Percentiles rank a stretch among this genome's conserved stretches.
phyloP scores from a whole-genome alignment of 2,888 invertebrate species.

The Adineta ricciae region DNA sequence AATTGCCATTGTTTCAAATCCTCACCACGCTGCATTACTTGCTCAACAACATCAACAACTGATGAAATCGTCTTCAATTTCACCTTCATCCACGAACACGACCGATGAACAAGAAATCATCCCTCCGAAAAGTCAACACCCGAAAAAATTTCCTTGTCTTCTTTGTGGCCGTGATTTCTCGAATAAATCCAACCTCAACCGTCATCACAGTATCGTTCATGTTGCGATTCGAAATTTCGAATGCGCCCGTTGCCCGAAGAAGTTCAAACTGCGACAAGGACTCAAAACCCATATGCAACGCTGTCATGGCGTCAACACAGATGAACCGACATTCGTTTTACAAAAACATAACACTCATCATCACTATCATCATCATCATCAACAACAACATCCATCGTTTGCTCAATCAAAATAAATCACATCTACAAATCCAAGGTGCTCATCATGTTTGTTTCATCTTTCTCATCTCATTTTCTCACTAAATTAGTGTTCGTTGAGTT shows the following conservation, averaged over 20 bases:
- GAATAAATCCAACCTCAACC: not conserved
- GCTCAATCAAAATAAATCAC: not conserved
- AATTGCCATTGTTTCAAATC: conserved; percentile 19
- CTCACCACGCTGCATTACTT: not conserved
- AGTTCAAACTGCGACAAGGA: conserved; percentile 14
- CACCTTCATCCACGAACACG: not conserved
- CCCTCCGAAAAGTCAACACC: not conserved
- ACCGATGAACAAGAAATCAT: not conserved
- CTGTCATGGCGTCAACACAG: conserved; percentile 5
- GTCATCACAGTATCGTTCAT: conserved; percentile 18
- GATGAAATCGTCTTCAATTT: not conserved
- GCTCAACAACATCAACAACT: conserved; percentile 10
- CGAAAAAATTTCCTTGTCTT: conserved; percentile 12
- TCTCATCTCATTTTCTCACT: not conserved
- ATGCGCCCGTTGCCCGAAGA: not conserved
- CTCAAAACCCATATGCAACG: conserved; percentile 20
- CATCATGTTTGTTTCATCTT: not conserved
- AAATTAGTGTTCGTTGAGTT: not conserved
- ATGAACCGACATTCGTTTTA: conserved; percentile 10
- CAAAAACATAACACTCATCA: not conserved
- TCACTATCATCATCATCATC: not conserved
- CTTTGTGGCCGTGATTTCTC: conserved; percentile 5
- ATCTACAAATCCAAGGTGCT: not conserved
- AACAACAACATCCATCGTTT: not conserved
- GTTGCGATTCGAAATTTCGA: conserved; percentile 15